Conservation (phyloP, 2,113 vertebrate species). For the Sphaerodactylus townsendi region DNA sequence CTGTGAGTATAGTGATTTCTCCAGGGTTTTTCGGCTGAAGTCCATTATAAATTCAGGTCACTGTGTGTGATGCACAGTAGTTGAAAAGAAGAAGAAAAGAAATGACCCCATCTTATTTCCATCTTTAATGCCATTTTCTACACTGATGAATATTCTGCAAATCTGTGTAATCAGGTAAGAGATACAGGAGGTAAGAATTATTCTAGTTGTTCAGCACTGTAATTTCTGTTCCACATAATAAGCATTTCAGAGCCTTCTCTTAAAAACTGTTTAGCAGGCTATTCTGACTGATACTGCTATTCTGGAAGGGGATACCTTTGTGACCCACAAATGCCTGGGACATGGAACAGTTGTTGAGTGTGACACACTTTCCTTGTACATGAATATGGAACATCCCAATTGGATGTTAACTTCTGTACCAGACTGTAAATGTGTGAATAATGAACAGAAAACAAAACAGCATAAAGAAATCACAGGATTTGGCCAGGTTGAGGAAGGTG, state of each 20-base stretch:
- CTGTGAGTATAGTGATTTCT: constrained; percentile 2
- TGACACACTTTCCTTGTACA: not conserved
- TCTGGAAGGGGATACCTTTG: not conserved
- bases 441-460: too few relatives aligned
- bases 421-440: not conserved
- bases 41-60: constrained; percentile 1
- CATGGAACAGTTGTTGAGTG: not conserved
- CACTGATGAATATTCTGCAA: not conserved
- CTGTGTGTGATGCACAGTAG: not conserved
- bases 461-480: not conserved
- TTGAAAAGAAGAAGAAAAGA: not conserved
- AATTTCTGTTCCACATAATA: not conserved
- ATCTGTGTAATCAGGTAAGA: not conserved
- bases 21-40: not conserved
- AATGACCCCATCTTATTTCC: not conserved
- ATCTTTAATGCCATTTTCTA: not conserved
- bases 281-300: not conserved
- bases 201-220: not conserved
- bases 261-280: not conserved
- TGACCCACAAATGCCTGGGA: not conserved
- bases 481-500: too few relatives aligned
- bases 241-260: not conserved
- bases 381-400: not conserved
- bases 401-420: not conserved
- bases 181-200: not conserved